Evolutionary conservation across 2,797 vertebrate genomes (phyloP), one percentile per base, ranked within the genome.

Genomic region (Harpagifer antarcticus): DNA sequence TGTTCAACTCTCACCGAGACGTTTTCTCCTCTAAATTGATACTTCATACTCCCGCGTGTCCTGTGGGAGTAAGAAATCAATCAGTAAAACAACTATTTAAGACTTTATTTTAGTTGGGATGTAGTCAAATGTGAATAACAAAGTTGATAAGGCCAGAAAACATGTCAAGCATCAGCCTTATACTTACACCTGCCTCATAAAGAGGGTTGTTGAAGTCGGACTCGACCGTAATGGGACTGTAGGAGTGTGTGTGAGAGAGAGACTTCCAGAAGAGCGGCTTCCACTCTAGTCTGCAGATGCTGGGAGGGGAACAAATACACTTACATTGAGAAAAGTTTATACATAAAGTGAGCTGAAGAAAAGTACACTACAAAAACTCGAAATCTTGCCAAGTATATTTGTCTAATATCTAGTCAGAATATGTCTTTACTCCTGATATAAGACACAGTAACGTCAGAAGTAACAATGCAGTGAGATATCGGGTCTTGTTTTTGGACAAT

Each of bases 121-220:
- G 15, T 23, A 68, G 47, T 56, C 1, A n/a, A 19, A 19, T 33
- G 9, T 3, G 42, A 14, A 37, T 37, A 52, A 61, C 5, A 31
- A 67, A 19, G 20, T 37, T 19, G 0, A 72, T 62, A 27, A 44
- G 40, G 11, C 60, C 9, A 0, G 17, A 19, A 50, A 19, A 62
- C 33, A 37, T 37, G 33, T 20, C 11, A 58, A 57, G 13, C 9
- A 50, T 53, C 3, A 16, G 6, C 16, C 3, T 42, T 19, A 3
- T 42, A 85, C 96, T 96, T 85, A 98, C 97, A 95, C 96, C 97
- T 31, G 96, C 97, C 93, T 98, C 97, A 72, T 98, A 98, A n/a
- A 98, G 95, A 50, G 97, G 97, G 86, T 98, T 98, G 95, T 96
- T 98, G 86, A 97, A 98, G 87, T 98, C 97, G 0, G 97, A 97